Percentiles rank a stretch among this genome's conserved stretches.
phyloP scores from a whole-genome alignment of 2,113 vertebrate genomes.

The Seriola quinqueradiata region DNA sequence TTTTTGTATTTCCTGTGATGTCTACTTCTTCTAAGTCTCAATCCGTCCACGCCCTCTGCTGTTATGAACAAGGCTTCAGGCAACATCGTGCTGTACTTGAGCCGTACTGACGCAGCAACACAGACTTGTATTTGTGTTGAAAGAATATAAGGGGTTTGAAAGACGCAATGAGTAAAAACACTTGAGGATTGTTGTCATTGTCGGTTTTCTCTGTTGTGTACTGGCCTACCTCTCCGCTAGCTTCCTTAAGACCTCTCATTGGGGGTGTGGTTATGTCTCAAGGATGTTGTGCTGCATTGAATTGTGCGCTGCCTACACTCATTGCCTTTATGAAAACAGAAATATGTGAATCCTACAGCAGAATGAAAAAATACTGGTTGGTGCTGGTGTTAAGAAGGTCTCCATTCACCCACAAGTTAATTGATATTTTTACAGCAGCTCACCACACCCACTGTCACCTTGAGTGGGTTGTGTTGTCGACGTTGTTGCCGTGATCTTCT shows the following conservation, averaged over 20 bases:
- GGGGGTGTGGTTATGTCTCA: background rate
- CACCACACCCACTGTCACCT: slow-evolving; percentile 45
- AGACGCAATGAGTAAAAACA: background rate
- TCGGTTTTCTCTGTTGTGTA: background rate
- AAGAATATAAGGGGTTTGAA: background rate
- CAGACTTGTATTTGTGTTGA: background rate
- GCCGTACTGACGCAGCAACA: background rate
- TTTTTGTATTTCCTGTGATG: slow-evolving; percentile 6
- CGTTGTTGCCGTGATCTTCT: slow-evolving; percentile 39
- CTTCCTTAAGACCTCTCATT: slow-evolving; percentile 6
- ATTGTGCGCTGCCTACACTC: slow-evolving; percentile 25
- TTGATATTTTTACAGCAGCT: slow-evolving; percentile 20
- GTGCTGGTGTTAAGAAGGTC: background rate
- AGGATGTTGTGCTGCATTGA: slow-evolving; percentile 24
- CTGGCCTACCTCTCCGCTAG: background rate
- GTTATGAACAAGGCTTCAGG: background rate
- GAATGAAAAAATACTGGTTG: background rate
- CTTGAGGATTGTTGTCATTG: background rate
- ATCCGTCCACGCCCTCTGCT: background rate
- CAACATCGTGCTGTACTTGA: background rate
- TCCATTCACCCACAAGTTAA: background rate
- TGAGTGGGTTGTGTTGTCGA: slow-evolving; percentile 20
- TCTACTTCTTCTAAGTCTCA: background rate
- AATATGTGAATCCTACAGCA: background rate
- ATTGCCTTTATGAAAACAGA: slow-evolving; percentile 25